These are phyloP conservation scores for Nannoperca australis DNA, from an alignment of 2,797 vertebrate genomes.

Conservation along the genomic window DNA sequence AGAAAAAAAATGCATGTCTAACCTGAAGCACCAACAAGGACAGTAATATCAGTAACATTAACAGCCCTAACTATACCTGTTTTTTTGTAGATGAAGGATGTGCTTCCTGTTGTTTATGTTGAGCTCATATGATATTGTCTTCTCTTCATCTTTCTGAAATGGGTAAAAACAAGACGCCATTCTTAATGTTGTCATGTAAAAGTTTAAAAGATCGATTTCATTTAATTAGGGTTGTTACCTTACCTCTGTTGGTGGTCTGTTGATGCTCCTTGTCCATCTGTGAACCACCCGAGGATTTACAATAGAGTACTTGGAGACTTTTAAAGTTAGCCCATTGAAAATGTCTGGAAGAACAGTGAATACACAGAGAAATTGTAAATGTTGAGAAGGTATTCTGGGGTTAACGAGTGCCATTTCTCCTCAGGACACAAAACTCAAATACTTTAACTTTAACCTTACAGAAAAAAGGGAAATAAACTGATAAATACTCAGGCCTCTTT, in stretches of 20 bases:
- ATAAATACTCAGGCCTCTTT: neutral
- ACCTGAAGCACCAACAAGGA: neutral
- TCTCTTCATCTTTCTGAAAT: constrained; percentile 66
- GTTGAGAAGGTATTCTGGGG: neutral
- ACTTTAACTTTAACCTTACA: neutral
- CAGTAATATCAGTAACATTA: neutral
- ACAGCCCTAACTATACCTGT: constrained; percentile 71
- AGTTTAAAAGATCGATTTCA: neutral
- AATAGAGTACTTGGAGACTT: constrained; percentile 72
- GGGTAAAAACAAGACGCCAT: neutral
- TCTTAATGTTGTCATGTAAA: neutral
- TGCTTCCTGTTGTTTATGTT: constrained; percentile 74
- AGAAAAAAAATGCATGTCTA: neutral
- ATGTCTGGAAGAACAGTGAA: constrained; percentile 40
- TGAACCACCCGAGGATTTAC: constrained; percentile 77
- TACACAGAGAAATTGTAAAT: neutral
- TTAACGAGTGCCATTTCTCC: neutral
- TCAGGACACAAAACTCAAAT: neutral
- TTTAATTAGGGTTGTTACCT: neutral
- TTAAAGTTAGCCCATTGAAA: constrained; percentile 25
- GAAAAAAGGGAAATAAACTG: neutral
- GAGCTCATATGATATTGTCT: constrained; percentile 75
- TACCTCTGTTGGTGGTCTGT: constrained; percentile 58
- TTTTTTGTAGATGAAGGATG: constrained; percentile 76
- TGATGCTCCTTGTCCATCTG: constrained; percentile 67